Conservation (phyloP, 2,888 invertebrate genomes). For the Oscheius sp. region DNA sequence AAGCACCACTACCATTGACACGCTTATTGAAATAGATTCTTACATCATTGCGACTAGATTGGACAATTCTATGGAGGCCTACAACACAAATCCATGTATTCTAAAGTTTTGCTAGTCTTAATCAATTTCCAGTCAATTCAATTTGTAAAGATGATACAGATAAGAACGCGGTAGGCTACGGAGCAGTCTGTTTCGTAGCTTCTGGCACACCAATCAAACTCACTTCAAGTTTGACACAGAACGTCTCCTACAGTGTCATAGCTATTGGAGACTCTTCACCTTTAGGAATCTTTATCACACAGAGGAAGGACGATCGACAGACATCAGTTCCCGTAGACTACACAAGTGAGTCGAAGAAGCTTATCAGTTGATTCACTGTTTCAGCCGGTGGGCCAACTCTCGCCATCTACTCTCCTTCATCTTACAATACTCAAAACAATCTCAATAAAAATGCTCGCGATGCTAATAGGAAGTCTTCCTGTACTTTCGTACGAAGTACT, state of each 20-base stretch:
- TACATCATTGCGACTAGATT: neutral
- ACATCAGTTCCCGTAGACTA: slow-evolving; percentile 26
- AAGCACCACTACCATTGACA: neutral
- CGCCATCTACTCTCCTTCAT: neutral
- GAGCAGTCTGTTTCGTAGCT: too few relatives aligned
- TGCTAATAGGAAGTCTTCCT: neutral
- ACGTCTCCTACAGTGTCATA: neutral
- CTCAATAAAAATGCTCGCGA: neutral
- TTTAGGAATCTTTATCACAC: neutral
- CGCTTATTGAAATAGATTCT: neutral
- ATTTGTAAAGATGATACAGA: too few relatives aligned
- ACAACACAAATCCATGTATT: too few relatives aligned
- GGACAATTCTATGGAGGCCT: too few relatives aligned
- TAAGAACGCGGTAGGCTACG: too few relatives aligned
- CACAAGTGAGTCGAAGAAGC: neutral
- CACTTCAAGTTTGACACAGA: neutral
- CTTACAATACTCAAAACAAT: neutral
- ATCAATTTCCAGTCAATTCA: too few relatives aligned
- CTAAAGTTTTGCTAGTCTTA: too few relatives aligned
- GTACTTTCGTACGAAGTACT: slow-evolving; percentile 8
- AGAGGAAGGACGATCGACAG: slow-evolving; percentile 7
- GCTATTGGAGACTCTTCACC: neutral
- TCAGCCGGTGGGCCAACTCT: slow-evolving; percentile 22
- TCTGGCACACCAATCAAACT: too few relatives aligned
- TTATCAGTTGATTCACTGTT: neutral